Evolutionary conservation across 2,113 vertebrate genomes (phyloP), one percentile per base, ranked within the genome.

Genomic region (Pangasianodon gigas): DNA sequence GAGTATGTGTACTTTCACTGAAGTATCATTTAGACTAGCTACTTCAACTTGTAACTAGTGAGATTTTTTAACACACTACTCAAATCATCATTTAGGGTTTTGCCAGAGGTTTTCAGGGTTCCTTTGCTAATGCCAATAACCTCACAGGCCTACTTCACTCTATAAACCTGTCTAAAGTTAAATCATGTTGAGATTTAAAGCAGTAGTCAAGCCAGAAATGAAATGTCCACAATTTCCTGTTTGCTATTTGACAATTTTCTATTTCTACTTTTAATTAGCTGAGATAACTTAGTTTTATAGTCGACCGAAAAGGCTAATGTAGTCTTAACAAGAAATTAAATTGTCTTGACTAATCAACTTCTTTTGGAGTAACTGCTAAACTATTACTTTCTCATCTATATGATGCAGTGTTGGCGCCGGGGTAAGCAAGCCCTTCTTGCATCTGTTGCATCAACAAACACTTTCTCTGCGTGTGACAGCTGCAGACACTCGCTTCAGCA

Each of bases 401-500:
- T 10, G 18, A 26, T 37, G 48, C 2, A 37, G 16, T 14, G n/a
- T 56, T 26, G 44, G 85, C 88, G 52, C 16, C 37, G 41, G 83
- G 84, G 89, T 89, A 90, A 91, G 86, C 69, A 74, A 88, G 54
- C 18, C n/a, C 41, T 1, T 77, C 48, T 48, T 88, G 69, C 79
- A 44, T 92, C 92, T 93, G 87, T 92, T 89, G 54, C 80, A 71
- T 92, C 48, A 90, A 89, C 74, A 88, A 91, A 92, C 88, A 90
- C 89, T 51, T 65, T 86, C 81, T 87, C 77, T 54, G 80, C 82
- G 26, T 13, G 89, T 48, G 92, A 95, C 95, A 95, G 95, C 95
- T 96, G 95, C 67, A 7, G 90, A 93, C 71, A 92, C 93, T 93
- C 90, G 88, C 79, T 84, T 93, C 91, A 88, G 86, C 75, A 69